Percentiles rank a stretch among this genome's conserved stretches.
These are phyloP conservation scores for Tetrax tetrax DNA, from an alignment of 2,113 vertebrate genomes.

Conservation along the genomic window DNA sequence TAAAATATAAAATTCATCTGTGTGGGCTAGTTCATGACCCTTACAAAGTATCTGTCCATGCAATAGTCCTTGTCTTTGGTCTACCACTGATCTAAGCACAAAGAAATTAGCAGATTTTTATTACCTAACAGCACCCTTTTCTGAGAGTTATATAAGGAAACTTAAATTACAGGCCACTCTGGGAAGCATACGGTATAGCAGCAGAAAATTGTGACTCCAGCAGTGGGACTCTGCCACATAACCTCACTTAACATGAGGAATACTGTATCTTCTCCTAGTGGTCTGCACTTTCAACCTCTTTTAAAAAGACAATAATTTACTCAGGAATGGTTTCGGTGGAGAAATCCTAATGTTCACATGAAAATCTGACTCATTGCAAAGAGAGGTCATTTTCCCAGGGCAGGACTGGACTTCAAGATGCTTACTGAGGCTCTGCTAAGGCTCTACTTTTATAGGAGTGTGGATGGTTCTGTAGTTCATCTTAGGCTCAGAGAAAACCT, in stretches of 20 bases:
- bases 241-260: not conserved
- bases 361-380: not conserved
- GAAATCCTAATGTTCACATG: not conserved
- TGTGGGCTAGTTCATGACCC: not conserved
- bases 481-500: not conserved
- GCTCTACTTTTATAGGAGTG: not conserved
- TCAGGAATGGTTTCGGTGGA: not conserved
- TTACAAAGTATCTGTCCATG: not conserved
- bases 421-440: not conserved
- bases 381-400: not conserved
- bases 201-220: not conserved
- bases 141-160: not conserved
- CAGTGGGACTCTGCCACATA: not conserved
- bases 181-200: not conserved
- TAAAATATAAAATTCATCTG: not conserved
- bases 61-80: not conserved
- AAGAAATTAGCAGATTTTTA: not conserved
- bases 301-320: not conserved
- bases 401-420: not conserved
- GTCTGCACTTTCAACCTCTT: not conserved
- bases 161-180: not conserved
- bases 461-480: not conserved
- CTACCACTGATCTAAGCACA: not conserved
- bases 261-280: not conserved
- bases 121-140: slow-evolving; percentile 6